These are phyloP conservation scores for Aphelinus atriplicis DNA, from an alignment of 1,140 invertebrate genomes.

Conservation along the genomic window DNA sequence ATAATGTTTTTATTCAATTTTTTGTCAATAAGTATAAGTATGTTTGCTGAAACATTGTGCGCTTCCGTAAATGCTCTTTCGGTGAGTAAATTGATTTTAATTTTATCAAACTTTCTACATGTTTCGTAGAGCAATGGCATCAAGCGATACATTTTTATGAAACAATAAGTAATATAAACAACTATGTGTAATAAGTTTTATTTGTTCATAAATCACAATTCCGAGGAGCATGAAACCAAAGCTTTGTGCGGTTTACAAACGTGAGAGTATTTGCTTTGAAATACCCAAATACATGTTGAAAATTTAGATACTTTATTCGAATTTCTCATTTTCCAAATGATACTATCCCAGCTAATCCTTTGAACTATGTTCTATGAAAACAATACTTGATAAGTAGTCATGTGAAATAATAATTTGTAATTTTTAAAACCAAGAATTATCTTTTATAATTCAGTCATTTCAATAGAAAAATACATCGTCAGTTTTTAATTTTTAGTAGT, in stretches of 20 bases:
- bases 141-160: slow-evolving; percentile 6
- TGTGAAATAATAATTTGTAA: too few relatives aligned
- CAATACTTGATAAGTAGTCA: too few relatives aligned
- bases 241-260: slow-evolving; percentile 31
- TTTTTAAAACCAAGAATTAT: too few relatives aligned
- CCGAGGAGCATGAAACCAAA: slow-evolving; percentile 22
- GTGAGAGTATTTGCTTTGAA: slow-evolving; percentile 27
- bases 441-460: too few relatives aligned
- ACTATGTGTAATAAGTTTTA: slow-evolving; percentile 13
- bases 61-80: slow-evolving; percentile 7
- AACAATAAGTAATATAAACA: slow-evolving; percentile 16
- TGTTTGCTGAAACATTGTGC: not conserved
- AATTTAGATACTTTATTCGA: slow-evolving; percentile 36
- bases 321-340: not conserved
- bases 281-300: slow-evolving; percentile 38
- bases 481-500: too few relatives aligned
- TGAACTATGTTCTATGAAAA: too few relatives aligned
- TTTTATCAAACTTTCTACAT: not conserved
- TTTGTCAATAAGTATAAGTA: not conserved
- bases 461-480: too few relatives aligned
- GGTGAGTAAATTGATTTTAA: slow-evolving; percentile 7
- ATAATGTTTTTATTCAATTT: too few relatives aligned
- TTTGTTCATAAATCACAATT: slow-evolving; percentile 16
- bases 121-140: slow-evolving; percentile 15
- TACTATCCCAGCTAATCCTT: too few relatives aligned